Evolutionary conservation across 2,113 vertebrate genomes (phyloP).

Genomic region (Vanacampus margaritifer): DNA sequence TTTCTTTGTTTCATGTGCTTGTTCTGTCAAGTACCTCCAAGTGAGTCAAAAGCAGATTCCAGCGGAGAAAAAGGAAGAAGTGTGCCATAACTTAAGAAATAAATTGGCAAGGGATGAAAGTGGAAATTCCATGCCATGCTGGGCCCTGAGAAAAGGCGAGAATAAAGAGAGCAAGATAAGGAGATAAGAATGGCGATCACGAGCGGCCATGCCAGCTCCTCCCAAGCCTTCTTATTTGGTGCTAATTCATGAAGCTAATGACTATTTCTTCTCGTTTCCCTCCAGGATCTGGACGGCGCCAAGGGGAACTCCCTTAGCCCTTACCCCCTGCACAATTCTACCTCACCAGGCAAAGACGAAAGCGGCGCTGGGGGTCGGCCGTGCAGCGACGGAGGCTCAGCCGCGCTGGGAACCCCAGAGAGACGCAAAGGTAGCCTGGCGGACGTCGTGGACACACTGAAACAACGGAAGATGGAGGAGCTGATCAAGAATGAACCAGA

Average conservation of each 20-base stretch:
- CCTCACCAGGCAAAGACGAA: constrained; percentile 94
- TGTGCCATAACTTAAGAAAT: constrained; percentile 56
- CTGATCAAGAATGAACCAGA: constrained; percentile 98
- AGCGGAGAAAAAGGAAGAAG: constrained; percentile 28
- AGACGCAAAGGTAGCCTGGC: constrained; percentile 97
- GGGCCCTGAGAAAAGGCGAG: constrained; percentile 34
- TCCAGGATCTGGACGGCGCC: constrained; percentile 89
- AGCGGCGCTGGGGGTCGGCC: constrained; percentile 80
- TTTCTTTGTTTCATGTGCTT: constrained; percentile 48
- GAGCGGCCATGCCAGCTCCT: constrained; percentile 42
- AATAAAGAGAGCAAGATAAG: constrained; percentile 35
- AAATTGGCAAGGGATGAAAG: constrained; percentile 69
- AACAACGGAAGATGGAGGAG: constrained; percentile 99
- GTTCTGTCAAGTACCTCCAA: constrained; percentile 70
- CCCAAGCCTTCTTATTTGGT: constrained; percentile 13
- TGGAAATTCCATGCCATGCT: constrained; percentile 14
- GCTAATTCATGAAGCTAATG: constrained; percentile 1
- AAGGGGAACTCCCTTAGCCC: constrained; percentile 88
- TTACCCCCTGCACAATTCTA: constrained; percentile 95
- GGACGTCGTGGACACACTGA: constrained; percentile 96
- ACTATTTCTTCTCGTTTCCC: not conserved
- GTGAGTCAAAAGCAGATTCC: constrained; percentile 67
- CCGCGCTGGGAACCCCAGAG: constrained; percentile 88
- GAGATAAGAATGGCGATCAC: constrained; percentile 47
- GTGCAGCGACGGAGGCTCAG: constrained; percentile 82